A percentile compares a stretch with the other conserved stretches of the same genome.
phyloP scores from a whole-genome alignment of 2,113 vertebrate genomes.

The Cheirogaleus medius region DNA sequence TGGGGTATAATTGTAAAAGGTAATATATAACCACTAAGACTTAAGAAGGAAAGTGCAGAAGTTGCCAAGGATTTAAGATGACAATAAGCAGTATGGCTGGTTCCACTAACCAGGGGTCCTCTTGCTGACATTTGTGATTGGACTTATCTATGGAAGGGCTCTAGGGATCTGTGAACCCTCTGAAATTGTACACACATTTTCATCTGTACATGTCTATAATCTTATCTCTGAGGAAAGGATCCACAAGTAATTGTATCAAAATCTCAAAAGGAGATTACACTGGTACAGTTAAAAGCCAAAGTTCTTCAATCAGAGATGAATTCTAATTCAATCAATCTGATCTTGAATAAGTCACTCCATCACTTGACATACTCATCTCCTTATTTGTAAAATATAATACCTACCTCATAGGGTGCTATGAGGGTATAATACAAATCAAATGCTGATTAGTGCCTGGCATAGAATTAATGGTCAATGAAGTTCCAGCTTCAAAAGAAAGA shows the following conservation, averaged over 20 bases:
- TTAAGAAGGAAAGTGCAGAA: neutral
- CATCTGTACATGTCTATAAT: neutral
- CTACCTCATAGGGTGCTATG: neutral
- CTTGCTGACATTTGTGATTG: no score
- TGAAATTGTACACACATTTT: neutral
- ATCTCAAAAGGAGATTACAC: neutral
- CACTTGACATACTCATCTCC: neutral
- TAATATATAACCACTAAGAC: neutral
- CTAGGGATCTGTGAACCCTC: neutral
- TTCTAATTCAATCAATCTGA: neutral
- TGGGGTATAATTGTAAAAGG: neutral
- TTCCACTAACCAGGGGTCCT: neutral
- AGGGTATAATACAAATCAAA: neutral
- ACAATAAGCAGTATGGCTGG: neutral
- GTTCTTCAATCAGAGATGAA: neutral
- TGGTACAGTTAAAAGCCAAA: neutral
- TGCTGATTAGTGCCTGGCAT: neutral
- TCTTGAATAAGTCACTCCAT: neutral
- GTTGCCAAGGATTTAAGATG: neutral
- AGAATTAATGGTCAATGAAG: neutral
- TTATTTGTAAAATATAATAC: neutral
- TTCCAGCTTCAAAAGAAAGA: neutral
- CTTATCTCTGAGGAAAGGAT: neutral
- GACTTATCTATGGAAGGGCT: neutral
- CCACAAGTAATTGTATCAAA: neutral